Percentiles rank a stretch among this genome's conserved stretches.
Evolutionary conservation across 2,797 vertebrate genomes (phyloP).

Genomic region (Caiman crocodilus): DNA sequence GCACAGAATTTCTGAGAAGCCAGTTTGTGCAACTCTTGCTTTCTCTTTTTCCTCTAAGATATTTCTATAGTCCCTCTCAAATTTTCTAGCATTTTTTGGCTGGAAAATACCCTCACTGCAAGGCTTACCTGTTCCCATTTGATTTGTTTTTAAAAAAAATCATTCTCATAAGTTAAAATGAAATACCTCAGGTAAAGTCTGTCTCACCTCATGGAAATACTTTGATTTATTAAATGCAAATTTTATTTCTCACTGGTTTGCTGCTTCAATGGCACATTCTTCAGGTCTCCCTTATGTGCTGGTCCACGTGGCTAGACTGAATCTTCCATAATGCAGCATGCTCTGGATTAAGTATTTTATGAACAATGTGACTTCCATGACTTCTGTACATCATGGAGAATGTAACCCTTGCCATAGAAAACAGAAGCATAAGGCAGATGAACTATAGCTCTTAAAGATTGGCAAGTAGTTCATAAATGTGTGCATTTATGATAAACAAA

Average conservation of each 20-base stretch:
- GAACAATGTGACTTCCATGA: too few species aligned
- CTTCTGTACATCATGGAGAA: neutral
- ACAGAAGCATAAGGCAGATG: neutral
- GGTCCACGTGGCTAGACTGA: neutral
- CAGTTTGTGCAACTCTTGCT: too few species aligned
- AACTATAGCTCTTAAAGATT: neutral
- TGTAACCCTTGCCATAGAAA: neutral
- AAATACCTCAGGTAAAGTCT: neutral
- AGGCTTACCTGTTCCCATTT: neutral
- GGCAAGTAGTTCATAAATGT: neutral
- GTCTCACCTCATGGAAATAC: neutral
- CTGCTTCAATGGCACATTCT: neutral
- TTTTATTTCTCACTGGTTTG: neutral
- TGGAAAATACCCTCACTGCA: neutral
- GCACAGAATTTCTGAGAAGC: too few species aligned
- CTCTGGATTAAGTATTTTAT: too few species aligned
- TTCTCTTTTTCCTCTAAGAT: too few species aligned
- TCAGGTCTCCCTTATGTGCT: neutral
- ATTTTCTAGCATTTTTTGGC: neutral
- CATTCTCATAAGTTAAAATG: neutral
- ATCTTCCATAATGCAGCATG: neutral
- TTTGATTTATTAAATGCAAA: neutral
- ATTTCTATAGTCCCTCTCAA: neutral
- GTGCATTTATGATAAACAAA: neutral
- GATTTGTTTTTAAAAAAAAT: neutral